Percentiles rank a stretch among this genome's conserved stretches.
Evolutionary conservation across 1,140 invertebrate species (phyloP).

Genomic region (Leguminivora glycinivorella): DNA sequence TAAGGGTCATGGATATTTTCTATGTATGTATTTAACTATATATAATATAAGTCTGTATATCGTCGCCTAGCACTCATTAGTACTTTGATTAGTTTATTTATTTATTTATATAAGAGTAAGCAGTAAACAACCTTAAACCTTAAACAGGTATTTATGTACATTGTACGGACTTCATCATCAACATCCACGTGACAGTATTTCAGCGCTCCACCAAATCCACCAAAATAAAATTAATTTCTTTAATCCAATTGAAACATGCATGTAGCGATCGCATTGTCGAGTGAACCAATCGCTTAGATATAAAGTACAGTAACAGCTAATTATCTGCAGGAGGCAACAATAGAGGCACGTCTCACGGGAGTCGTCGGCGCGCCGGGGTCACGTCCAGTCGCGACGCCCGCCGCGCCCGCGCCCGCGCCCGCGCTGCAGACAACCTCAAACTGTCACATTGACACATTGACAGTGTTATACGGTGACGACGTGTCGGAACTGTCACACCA

Average conservation of each 20-base stretch:
- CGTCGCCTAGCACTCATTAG: no score
- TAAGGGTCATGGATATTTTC: no score
- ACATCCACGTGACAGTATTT: no score
- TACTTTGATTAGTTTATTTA: no score
- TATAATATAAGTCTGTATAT: no score
- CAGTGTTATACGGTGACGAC: constrained; percentile 26
- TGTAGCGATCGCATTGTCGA: constrained; percentile 45
- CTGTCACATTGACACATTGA: constrained; percentile 28
- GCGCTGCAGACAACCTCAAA: constrained; percentile 30
- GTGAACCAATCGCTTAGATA: constrained; percentile 47
- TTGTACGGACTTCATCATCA: no score
- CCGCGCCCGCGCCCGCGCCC: constrained; percentile 40
- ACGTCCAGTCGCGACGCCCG: constrained; percentile 47
- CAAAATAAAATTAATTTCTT: background rate
- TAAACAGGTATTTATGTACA: no score
- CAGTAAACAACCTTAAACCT: no score
- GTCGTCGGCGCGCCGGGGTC: constrained; percentile 39
- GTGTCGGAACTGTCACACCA: constrained; percentile 13
- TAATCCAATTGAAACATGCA: constrained; percentile 7
- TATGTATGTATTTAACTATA: no score
- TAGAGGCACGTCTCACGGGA: constrained; percentile 57
- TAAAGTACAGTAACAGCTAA: constrained; percentile 67
- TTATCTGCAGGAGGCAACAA: constrained; percentile 74
- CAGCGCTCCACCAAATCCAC: no score
- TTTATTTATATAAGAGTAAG: no score